Percentiles rank a stretch among this genome's conserved stretches.
Conservation (phyloP, 2,888 invertebrate species). For the Apoda limacodes region DNA sequence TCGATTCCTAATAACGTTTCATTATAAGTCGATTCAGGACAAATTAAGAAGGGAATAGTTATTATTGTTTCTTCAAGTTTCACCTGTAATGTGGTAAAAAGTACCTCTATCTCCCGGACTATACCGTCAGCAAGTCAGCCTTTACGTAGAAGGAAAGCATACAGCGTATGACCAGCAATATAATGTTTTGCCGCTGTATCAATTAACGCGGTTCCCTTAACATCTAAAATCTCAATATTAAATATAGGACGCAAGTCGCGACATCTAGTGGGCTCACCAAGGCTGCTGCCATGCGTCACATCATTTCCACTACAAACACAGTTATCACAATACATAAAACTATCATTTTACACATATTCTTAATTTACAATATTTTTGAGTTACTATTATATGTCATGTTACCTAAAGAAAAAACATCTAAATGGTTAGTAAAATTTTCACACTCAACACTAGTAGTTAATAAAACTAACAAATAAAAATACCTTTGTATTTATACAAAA, state of each 20-base stretch:
- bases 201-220: conserved; percentile 3
- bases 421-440: too few relatives aligned
- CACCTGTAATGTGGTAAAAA: conserved; percentile 4
- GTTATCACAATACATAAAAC: too few relatives aligned
- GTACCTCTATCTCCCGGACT: conserved; percentile 2
- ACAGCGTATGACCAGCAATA: conserved; percentile 7
- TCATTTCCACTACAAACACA: too few relatives aligned
- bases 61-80: too few relatives aligned
- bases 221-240: conserved; percentile 4
- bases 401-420: too few relatives aligned
- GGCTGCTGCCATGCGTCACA: background rate
- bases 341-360: too few relatives aligned
- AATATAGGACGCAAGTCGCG: conserved; percentile 5
- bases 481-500: too few relatives aligned
- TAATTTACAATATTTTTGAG: too few relatives aligned
- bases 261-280: too few relatives aligned
- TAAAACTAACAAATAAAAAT: too few relatives aligned
- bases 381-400: too few relatives aligned
- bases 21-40: conserved; percentile 2
- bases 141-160: conserved; percentile 5
- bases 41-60: conserved; percentile 4
- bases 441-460: too few relatives aligned
- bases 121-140: conserved; percentile 7
- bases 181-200: conserved; percentile 6
- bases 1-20: conserved; percentile 5